Evolutionary conservation across 2,797 vertebrate species (phyloP).

Genomic region (Rousettus madagascariensis): DNA sequence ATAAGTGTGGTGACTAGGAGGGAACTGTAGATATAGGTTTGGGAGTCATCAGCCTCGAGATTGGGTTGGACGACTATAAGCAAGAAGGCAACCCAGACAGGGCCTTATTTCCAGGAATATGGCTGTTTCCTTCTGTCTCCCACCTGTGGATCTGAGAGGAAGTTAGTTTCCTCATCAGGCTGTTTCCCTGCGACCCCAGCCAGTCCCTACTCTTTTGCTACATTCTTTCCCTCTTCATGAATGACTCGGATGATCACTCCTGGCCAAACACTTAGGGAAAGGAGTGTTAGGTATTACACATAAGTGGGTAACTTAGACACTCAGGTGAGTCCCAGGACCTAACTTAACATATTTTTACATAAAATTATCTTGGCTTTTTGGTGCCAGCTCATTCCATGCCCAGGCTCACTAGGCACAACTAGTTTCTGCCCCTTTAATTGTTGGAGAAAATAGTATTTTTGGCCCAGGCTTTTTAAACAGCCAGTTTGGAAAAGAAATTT

Average conservation of each 20-base stretch:
- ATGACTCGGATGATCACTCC: slow-evolving; percentile 21
- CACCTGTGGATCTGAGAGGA: background rate
- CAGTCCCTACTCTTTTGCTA: background rate
- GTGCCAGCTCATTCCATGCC: background rate
- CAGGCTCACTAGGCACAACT: background rate
- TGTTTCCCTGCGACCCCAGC: background rate
- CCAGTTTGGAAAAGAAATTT: slow-evolving; percentile 18
- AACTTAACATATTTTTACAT: background rate
- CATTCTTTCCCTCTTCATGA: background rate
- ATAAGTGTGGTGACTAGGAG: background rate
- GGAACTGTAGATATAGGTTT: background rate
- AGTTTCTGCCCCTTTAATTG: background rate
- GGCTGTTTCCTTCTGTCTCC: background rate
- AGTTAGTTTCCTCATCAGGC: slow-evolving; percentile 35
- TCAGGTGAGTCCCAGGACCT: background rate
- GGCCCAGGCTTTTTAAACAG: background rate
- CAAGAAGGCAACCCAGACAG: background rate
- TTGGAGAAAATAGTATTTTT: background rate
- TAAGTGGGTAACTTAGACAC: slow-evolving; percentile 21
- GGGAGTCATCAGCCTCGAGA: background rate
- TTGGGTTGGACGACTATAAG: background rate
- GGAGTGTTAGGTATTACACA: background rate
- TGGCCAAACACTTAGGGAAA: slow-evolving; percentile 8
- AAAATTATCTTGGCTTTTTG: slow-evolving; percentile 19
- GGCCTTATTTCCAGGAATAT: background rate